A percentile compares a stretch with the other conserved stretches of the same genome.
These are phyloP conservation scores for Phalacrocorax aristotelis DNA, from an alignment of 2,113 vertebrate species.

Conservation along the genomic window DNA sequence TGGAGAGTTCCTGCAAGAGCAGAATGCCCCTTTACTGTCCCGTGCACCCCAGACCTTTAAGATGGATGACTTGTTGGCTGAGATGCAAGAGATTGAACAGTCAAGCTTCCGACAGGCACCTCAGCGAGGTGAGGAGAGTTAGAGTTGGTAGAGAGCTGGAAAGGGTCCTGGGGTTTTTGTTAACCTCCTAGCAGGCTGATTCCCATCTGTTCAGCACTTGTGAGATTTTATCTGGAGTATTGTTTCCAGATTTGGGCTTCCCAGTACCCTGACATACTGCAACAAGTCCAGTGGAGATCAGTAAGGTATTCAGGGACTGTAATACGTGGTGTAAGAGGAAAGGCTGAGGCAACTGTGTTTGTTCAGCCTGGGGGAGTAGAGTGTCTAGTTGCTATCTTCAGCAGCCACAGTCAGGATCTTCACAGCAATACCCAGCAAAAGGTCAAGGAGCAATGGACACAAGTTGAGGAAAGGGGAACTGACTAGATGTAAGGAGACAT, in stretches of 20 bases:
- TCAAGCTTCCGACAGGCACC: slow-evolving; percentile 93
- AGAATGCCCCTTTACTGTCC: slow-evolving; percentile 78
- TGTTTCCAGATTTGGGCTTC: neutral
- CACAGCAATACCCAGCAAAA: neutral
- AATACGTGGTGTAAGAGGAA: neutral
- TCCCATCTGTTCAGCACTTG: neutral
- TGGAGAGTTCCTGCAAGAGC: slow-evolving; percentile 91
- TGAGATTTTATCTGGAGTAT: neutral
- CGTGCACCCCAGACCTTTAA: slow-evolving; percentile 93
- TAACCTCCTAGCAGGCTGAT: neutral
- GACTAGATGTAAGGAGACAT: neutral
- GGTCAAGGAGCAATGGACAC: neutral
- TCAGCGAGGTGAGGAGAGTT: slow-evolving; percentile 84
- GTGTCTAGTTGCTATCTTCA: neutral
- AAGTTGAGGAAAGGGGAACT: neutral
- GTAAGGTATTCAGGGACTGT: neutral
- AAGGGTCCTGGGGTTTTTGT: neutral
- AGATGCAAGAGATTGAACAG: slow-evolving; percentile 99
- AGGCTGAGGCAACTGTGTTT: neutral
- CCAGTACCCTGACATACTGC: neutral
- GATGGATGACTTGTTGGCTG: slow-evolving; percentile 96
- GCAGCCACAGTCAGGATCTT: neutral
- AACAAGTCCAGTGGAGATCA: neutral
- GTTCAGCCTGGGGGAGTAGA: neutral
- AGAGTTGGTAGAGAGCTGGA: neutral